These are phyloP conservation scores for Dasysyrphus tricinctus DNA, from an alignment of 2,888 invertebrate genomes.

Conservation along the genomic window DNA sequence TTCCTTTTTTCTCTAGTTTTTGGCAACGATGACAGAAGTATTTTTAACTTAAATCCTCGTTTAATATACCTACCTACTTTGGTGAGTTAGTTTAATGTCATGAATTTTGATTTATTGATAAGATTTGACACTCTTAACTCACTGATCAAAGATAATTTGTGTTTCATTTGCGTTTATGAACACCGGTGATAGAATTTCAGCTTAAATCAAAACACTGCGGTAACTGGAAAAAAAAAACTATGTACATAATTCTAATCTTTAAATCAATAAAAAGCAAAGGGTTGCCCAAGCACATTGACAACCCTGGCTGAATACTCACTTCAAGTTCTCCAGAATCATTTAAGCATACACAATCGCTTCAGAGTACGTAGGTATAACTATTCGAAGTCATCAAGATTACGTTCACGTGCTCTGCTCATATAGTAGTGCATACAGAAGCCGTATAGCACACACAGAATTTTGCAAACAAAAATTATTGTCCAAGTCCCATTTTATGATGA, in stretches of 20 bases:
- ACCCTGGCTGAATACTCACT: not conserved
- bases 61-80: too few relatives aligned
- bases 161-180: too few relatives aligned
- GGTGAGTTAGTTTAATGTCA: too few relatives aligned
- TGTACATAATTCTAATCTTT: constrained; percentile 42
- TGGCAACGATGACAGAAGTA: too few relatives aligned
- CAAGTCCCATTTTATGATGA: not conserved
- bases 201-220: too few relatives aligned
- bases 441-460: constrained; percentile 36
- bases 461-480: constrained; percentile 12
- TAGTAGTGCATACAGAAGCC: constrained; percentile 59
- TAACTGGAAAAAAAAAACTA: too few relatives aligned
- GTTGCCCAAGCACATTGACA: constrained; percentile 15
- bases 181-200: too few relatives aligned
- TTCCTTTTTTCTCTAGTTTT: too few relatives aligned
- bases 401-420: constrained; percentile 26
- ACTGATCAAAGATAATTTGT: too few relatives aligned
- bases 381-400: constrained; percentile 66
- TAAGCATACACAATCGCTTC: constrained; percentile 55
- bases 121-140: too few relatives aligned
- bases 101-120: too few relatives aligned
- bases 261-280: constrained; percentile 49
- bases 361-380: constrained; percentile 25
- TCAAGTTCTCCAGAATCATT: constrained; percentile 15
- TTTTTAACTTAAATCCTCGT: too few relatives aligned